Evolutionary conservation across 2,797 vertebrate genomes (phyloP).

Genomic region (Pipistrellus pygmaeus): DNA sequence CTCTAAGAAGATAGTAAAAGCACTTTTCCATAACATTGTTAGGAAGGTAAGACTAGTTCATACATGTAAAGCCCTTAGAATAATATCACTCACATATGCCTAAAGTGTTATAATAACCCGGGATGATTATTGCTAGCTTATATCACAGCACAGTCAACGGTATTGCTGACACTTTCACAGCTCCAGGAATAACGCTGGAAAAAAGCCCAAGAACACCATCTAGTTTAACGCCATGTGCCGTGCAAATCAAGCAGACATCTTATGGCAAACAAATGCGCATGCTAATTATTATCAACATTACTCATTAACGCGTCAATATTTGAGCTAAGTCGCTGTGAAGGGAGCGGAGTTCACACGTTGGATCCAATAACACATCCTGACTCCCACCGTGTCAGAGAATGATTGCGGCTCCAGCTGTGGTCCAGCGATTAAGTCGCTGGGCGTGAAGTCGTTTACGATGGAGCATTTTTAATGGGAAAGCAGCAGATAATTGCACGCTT

Average conservation of each 20-base stretch:
- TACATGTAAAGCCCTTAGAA: neutral
- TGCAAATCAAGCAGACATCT: conserved; percentile 36
- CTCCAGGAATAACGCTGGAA: neutral
- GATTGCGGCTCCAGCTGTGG: conserved; percentile 55
- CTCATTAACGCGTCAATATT: conserved; percentile 54
- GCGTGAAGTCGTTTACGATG: conserved; percentile 59
- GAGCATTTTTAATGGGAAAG: conserved; percentile 64
- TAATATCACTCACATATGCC: too few relatives aligned
- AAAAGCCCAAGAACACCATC: neutral
- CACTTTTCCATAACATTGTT: neutral
- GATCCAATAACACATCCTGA: conserved; percentile 31
- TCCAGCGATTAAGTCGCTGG: conserved; percentile 54
- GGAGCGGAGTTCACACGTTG: conserved; percentile 46
- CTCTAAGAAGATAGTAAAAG: neutral
- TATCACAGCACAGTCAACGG: neutral
- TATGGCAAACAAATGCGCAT: conserved; percentile 2
- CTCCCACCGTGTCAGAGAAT: conserved; percentile 61
- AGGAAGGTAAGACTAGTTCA: neutral
- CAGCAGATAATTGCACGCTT: conserved; percentile 35
- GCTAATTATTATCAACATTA: conserved; percentile 43
- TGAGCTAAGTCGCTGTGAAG: conserved; percentile 48
- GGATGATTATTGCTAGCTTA: neutral
- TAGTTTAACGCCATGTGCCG: neutral
- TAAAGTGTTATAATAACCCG: neutral
- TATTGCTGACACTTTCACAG: neutral